Conservation (phyloP, 2,113 vertebrate species). For the Nyctereutes procyonoides region DNA sequence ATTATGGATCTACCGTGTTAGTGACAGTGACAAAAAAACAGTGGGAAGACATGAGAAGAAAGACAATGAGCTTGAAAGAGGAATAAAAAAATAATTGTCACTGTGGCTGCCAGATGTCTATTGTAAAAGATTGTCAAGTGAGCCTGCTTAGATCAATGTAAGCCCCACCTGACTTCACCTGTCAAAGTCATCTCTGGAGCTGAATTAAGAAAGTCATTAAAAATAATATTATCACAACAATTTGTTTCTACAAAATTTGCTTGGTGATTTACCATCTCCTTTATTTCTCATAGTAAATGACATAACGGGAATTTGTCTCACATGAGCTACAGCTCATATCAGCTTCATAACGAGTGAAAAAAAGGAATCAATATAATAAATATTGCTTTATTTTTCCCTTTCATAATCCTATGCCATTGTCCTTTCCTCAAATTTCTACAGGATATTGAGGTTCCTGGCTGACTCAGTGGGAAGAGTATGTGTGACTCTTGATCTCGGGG, state of each 20-base stretch:
- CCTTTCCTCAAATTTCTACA: neutral
- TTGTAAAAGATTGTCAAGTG: neutral
- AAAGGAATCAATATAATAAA: neutral
- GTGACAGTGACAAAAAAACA: slow-evolving; percentile 2
- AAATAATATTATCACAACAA: neutral
- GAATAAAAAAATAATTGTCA: neutral
- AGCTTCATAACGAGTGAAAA: neutral
- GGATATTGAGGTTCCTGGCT: neutral
- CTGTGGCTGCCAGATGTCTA: neutral
- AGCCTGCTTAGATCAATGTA: neutral
- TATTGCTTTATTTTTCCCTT: neutral
- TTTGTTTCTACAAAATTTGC: slow-evolving; percentile 17
- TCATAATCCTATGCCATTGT: neutral
- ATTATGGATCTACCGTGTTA: neutral
- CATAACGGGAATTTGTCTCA: neutral
- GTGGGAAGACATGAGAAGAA: neutral
- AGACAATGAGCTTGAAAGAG: neutral
- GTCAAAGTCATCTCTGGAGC: neutral
- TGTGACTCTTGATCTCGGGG: neutral
- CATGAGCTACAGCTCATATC: neutral
- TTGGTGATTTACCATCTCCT: neutral
- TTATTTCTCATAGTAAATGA: slow-evolving; percentile 21
- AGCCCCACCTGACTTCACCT: neutral
- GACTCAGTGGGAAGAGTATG: neutral
- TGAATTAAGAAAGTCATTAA: neutral